Evolutionary conservation across 2,113 vertebrate species (phyloP).

Genomic region (Corythornis vintsioides): DNA sequence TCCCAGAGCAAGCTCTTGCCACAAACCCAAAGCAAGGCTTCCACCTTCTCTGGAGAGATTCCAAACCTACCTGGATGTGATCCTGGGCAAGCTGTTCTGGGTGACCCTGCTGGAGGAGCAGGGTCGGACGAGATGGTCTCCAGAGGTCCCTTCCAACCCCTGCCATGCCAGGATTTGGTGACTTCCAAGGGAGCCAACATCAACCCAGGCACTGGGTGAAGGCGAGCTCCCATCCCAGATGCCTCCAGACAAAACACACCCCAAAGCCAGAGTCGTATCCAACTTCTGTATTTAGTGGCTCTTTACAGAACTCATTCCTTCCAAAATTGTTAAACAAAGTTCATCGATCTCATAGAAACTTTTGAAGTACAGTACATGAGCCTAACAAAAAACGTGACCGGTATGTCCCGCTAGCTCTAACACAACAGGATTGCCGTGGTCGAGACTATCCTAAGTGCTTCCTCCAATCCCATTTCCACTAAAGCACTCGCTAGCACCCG

Average conservation of each 20-base stretch:
- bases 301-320: conserved; percentile 78
- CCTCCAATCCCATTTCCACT: conserved; percentile 56
- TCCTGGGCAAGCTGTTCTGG: neutral
- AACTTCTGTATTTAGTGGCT: conserved; percentile 81
- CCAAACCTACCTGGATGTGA: neutral
- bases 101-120: neutral
- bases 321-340: conserved; percentile 80
- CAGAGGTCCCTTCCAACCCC: neutral
- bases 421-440: conserved; percentile 60
- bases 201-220: accelerated
- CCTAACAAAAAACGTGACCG: conserved; percentile 65
- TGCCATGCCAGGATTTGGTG: neutral
- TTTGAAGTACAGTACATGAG: conserved; percentile 69
- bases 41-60: neutral
- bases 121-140: neutral
- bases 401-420: conserved; percentile 56
- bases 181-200: neutral
- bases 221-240: neutral
- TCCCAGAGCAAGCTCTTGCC: neutral
- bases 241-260: conserved; percentile 17
- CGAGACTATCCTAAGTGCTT: conserved; percentile 72
- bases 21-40: neutral
- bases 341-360: conserved; percentile 80
- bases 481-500: conserved; percentile 37
- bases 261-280: conserved; percentile 68